Evolutionary conservation across 2,888 invertebrate genomes (phyloP), one percentile per base, ranked within the genome.

Genomic region (Melolontha melolontha): DNA sequence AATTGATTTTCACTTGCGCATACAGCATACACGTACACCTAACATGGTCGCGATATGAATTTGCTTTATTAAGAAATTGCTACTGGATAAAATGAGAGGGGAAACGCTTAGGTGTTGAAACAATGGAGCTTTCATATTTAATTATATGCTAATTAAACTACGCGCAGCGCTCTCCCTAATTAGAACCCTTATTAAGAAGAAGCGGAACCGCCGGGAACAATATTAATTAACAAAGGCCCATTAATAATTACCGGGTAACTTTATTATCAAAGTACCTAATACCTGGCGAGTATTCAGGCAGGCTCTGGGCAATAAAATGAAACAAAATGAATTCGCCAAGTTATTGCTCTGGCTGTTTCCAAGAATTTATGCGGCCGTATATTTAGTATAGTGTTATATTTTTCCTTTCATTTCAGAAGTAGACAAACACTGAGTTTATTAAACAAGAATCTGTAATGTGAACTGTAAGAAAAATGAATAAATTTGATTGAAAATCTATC

Each of bases 71-170:
- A 55, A 55, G 40, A 39, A 55, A 39, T 39, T 55, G 16, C 16
- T 41, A 42, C 34, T 12, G 12, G 22, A 64, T 47, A 41, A 44
- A 52, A 16, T 39, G 22, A 42, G 17, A 52, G 40, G 27, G 17
- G 27, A 29, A 51, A 55, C 54, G 54, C 51, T 64, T 47, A 74
- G 74, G 78, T 75, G 77, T 76, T 77, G 78, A 78, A 75, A 75
- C 75, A 75, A 76, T 75, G 76, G 75, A 75, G 78, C 78, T 78
- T 80, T 80, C 80, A 80, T 80, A 78, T 79, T 80, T 80, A 79
- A 80, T 80, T 79, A 79, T 76, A 77, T 75, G 74, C 71, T 79
- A 81, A 81, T 81, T 80, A 81, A 80, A 78, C 79, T 78, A 77
- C 76, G 74, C 76, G 75, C 79, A 74, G 76, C 74, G 75, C 71